Evolutionary conservation across 2,888 invertebrate genomes (phyloP).

Genomic region (Conistra vaccinii): DNA sequence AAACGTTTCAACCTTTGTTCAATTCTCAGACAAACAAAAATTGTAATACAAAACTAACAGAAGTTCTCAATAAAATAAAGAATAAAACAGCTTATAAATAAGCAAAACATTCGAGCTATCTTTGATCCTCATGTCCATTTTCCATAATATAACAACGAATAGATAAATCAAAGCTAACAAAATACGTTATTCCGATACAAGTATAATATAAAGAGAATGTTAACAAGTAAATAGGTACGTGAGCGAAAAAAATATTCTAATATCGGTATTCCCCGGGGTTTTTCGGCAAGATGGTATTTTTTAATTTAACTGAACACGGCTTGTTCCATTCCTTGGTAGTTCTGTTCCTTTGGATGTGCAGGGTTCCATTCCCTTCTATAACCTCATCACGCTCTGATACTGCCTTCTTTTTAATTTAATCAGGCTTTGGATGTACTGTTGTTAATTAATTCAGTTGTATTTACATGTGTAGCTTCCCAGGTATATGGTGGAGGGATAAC

Average conservation of each 20-base stretch:
- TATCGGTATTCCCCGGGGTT: conserved; percentile 57
- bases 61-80: conserved; percentile 19
- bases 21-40: neutral
- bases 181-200: conserved; percentile 49
- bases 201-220: conserved; percentile 55
- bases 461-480: conserved; percentile 50
- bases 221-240: conserved; percentile 58
- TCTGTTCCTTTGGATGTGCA: conserved; percentile 41
- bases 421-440: conserved; percentile 28
- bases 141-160: conserved; percentile 44
- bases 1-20: neutral
- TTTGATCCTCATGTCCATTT: conserved; percentile 71
- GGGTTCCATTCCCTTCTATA: conserved; percentile 34
- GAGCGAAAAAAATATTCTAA: conserved; percentile 57
- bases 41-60: conserved; percentile 22
- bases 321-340: conserved; percentile 47
- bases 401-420: conserved; percentile 62
- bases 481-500: conserved; percentile 34
- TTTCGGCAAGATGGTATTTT: conserved; percentile 64
- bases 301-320: conserved; percentile 64
- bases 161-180: conserved; percentile 62
- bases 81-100: conserved; percentile 27
- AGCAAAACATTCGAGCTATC: conserved; percentile 29
- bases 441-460: conserved; percentile 58
- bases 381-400: conserved; percentile 50